Conservation (phyloP, 2,797 vertebrate species). For the Hoplostethus atlanticus region DNA sequence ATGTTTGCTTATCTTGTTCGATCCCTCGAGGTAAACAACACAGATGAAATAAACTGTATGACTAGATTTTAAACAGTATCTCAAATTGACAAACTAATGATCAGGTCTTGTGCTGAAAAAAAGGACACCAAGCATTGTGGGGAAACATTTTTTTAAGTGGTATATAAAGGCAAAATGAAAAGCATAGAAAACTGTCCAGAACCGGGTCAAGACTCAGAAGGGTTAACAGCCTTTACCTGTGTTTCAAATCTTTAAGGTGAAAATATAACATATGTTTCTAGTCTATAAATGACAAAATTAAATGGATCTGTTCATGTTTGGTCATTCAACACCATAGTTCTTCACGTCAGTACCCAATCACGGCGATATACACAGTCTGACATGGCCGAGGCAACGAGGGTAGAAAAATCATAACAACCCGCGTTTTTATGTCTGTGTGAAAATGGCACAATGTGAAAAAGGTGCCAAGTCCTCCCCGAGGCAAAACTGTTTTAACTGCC, state of each 20-base stretch:
- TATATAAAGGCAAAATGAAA: too few species aligned
- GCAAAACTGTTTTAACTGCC: slow-evolving; percentile 67
- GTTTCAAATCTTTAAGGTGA: not conserved
- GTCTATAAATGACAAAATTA: not conserved
- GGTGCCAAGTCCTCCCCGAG: slow-evolving; percentile 46
- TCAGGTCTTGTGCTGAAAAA: too few species aligned
- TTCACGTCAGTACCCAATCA: not conserved
- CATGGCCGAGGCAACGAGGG: not conserved
- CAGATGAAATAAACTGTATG: not conserved
- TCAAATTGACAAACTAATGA: too few species aligned
- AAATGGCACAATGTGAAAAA: slow-evolving; percentile 8
- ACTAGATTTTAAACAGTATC: not conserved
- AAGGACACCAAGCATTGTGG: too few species aligned
- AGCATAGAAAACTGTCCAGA: too few species aligned
- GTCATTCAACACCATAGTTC: not conserved
- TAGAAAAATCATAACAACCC: slow-evolving; percentile 22
- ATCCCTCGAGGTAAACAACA: not conserved
- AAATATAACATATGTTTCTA: not conserved
- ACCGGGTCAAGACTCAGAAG: too few species aligned
- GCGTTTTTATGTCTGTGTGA: slow-evolving; percentile 28
- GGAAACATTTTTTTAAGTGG: too few species aligned
- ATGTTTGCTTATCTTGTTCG: slow-evolving; percentile 12
- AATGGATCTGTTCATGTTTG: too few species aligned
- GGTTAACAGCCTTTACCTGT: not conserved
- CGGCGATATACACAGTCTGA: not conserved